These are phyloP conservation scores for Nineta flava DNA, from an alignment of 2,888 invertebrate species.

Conservation along the genomic window DNA sequence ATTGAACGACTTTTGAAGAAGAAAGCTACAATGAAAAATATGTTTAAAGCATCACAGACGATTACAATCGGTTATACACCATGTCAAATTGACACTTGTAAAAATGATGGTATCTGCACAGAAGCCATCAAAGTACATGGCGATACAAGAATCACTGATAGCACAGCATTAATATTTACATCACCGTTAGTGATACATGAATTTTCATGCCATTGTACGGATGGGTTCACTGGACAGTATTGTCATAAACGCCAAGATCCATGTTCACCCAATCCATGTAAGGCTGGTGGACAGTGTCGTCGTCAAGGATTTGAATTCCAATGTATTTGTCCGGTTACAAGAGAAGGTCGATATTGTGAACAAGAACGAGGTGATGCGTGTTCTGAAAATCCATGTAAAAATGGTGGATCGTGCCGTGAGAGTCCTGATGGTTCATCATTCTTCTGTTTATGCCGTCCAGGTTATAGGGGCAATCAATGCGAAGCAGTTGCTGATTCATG, in stretches of 20 bases:
- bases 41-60: slow-evolving; percentile 24
- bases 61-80: slow-evolving; percentile 62
- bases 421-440: slow-evolving; percentile 76
- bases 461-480: slow-evolving; percentile 82
- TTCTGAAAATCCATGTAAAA: slow-evolving; percentile 71
- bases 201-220: slow-evolving; percentile 63
- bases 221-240: slow-evolving; percentile 66
- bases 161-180: slow-evolving; percentile 64
- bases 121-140: slow-evolving; percentile 52
- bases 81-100: slow-evolving; percentile 54
- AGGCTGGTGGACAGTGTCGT: slow-evolving; percentile 67
- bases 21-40: slow-evolving; percentile 40
- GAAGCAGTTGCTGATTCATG: slow-evolving; percentile 81
- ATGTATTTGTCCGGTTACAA: slow-evolving; percentile 61
- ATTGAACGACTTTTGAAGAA: slow-evolving; percentile 48
- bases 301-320: slow-evolving; percentile 71
- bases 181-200: slow-evolving; percentile 66
- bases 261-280: slow-evolving; percentile 78
- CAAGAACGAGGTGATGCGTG: slow-evolving; percentile 71
- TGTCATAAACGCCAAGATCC: slow-evolving; percentile 84
- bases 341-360: slow-evolving; percentile 75
- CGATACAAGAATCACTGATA: slow-evolving; percentile 61
- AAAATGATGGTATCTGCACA: slow-evolving; percentile 63
- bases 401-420: slow-evolving; percentile 82
- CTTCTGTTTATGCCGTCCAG: slow-evolving; percentile 83